Conservation (phyloP, 2,888 invertebrate species). For the Eristalis arbustorum region DNA sequence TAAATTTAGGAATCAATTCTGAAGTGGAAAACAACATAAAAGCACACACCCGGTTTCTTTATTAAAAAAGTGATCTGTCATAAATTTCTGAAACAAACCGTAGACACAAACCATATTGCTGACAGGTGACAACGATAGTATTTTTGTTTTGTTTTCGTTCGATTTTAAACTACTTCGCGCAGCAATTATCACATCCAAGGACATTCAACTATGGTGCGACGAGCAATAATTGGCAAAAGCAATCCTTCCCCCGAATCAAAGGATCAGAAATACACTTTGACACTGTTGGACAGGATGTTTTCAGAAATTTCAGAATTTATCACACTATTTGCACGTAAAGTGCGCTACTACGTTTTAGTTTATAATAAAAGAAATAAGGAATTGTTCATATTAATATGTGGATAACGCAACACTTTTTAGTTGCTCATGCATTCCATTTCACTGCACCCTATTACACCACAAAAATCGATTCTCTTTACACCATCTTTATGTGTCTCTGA, state of each 20-base stretch:
- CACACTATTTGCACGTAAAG: too few species aligned
- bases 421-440: neutral
- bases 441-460: neutral
- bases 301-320: too few species aligned
- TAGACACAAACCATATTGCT: neutral
- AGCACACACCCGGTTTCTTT: neutral
- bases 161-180: neutral
- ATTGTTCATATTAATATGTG: too few species aligned
- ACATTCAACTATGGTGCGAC: neutral
- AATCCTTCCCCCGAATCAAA: neutral
- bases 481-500: neutral
- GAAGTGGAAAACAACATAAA: neutral
- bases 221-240: neutral
- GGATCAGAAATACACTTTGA: too few species aligned
- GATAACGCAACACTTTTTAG: neutral
- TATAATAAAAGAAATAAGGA: too few species aligned
- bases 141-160: neutral
- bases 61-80: neutral
- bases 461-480: neutral
- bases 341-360: too few species aligned
- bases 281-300: too few species aligned
- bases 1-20: neutral
- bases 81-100: neutral
- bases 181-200: neutral
- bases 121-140: neutral